Evolutionary conservation across 2,113 vertebrate genomes (phyloP), one percentile per base, ranked within the genome.

Genomic region (Prionailurus bengalensis): DNA sequence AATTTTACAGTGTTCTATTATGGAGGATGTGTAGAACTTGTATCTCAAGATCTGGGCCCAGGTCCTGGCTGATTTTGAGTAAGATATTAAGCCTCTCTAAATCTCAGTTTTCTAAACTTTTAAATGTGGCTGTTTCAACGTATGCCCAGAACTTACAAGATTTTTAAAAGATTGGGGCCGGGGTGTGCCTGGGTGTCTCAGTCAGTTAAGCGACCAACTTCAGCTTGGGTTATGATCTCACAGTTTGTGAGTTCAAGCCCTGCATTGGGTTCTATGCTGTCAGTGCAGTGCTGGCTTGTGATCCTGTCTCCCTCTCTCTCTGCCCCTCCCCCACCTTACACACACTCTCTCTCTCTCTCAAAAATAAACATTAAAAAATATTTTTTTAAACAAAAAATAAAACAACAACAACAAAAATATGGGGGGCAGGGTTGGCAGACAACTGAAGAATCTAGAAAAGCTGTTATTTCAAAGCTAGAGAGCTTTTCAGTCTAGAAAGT

Each of bases 61-160:
- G 70, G 42, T 45, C 65, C 87, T 79, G 17, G 31, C 36, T 85
- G 33, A 83, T 61, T 21, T 83, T 93, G 45, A 93, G 39, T 42
- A 74, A 78, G 25, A 85, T 33, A 58, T 48, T 27, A 48, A 84
- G 15, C 31, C 17, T 89, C 71, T 91, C 39, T 39, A 66, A 71
- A 65, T 73, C 94, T 95, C 61, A 42, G 27, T 80, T 88, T 82
- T 92, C 39, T 88, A 71, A 91, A 55, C 55, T 89, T 90, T 81
- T 76, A 55, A 80, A 76, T 91, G 55, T 29, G 51, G 21, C 74
- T 79, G 23, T 71, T 94, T 92, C 23, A 74, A 86, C 51, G 33
- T 31, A 39, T 74, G 31, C 80, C 31, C 73, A 92, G 13, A 79
- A 74, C 16, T 73, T 42, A 3, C 3, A 74, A 81, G 68, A 58